Percentiles rank a stretch among this genome's conserved stretches.
phyloP scores from a whole-genome alignment of 2,797 vertebrate species.

The Notolepis coatsorum region DNA sequence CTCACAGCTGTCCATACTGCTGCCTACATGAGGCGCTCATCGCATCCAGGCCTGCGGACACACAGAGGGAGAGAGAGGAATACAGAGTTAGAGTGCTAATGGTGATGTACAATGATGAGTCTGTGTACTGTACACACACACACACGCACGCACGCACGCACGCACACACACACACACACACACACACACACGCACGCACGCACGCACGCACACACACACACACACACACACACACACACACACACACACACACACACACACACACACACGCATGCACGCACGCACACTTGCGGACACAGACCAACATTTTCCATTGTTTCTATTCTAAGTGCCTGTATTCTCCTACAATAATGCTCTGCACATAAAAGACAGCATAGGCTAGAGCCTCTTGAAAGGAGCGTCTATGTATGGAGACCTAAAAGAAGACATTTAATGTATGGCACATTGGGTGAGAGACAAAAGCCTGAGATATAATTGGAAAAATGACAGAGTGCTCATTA shows the following conservation, averaged over 20 bases:
- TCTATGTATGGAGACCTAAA: slow-evolving; percentile 45
- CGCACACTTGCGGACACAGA: slow-evolving; percentile 7
- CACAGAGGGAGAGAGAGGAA: slow-evolving; percentile 47
- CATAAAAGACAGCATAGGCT: slow-evolving; percentile 38
- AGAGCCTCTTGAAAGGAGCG: slow-evolving; percentile 45
- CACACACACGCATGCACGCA: background rate
- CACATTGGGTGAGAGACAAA: slow-evolving; percentile 69
- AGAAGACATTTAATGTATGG: slow-evolving; percentile 70
- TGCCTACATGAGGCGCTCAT: slow-evolving; percentile 98
- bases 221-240: no score
- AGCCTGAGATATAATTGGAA: slow-evolving; percentile 79
- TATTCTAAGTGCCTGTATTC: slow-evolving; percentile 29
- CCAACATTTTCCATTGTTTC: slow-evolving; percentile 29
- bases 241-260: background rate
- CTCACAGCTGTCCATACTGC: slow-evolving; percentile 99
- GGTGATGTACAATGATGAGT: slow-evolving; percentile 10
- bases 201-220: no score
- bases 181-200: background rate
- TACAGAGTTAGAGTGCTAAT: slow-evolving; percentile 59
- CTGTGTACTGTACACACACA: background rate
- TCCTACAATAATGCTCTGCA: slow-evolving; percentile 25
- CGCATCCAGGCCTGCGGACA: slow-evolving; percentile 94
- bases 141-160: background rate
- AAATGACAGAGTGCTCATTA: slow-evolving; percentile 85
- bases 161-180: no score